Percentiles rank a stretch among this genome's conserved stretches.
phyloP scores from a whole-genome alignment of 1,140 invertebrate genomes.

The Tetragonula clypearis region DNA sequence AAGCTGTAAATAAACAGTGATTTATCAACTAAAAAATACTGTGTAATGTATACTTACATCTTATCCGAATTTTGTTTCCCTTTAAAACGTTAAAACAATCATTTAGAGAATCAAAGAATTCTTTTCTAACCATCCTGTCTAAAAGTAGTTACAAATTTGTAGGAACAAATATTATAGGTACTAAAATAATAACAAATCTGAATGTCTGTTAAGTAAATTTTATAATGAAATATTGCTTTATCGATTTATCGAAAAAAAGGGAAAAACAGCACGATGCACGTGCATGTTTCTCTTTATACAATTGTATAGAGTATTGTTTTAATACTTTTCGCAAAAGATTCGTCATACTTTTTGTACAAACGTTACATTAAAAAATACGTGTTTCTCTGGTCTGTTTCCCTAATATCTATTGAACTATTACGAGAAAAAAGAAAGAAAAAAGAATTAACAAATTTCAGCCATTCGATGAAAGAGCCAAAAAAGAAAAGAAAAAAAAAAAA shows the following conservation, averaged over 20 bases:
- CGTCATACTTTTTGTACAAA: conserved; percentile 22
- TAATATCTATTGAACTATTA: conserved; percentile 28
- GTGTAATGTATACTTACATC: conserved; percentile 3
- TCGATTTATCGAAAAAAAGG: not conserved
- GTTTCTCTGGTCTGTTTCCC: conserved; percentile 10
- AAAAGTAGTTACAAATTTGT: not conserved
- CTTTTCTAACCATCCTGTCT: not conserved
- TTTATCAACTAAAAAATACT: not conserved
- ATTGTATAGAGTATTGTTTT: conserved; percentile 33
- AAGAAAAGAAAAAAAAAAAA: not conserved
- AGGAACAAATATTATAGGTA: not conserved
- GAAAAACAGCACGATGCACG: not conserved
- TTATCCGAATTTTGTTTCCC: not conserved
- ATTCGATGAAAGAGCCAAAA: conserved; percentile 1
- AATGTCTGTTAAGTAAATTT: conserved; percentile 10
- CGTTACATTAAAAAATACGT: conserved; percentile 3
- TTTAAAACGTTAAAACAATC: not conserved
- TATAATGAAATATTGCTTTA: conserved; percentile 16
- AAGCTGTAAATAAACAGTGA: conserved; percentile 33
- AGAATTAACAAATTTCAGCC: conserved; percentile 14
- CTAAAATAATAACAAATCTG: conserved; percentile 4
- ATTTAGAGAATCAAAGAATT: too few relatives aligned
- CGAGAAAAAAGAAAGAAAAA: not conserved
- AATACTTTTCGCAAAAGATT: conserved; percentile 28
- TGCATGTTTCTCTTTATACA: conserved; percentile 13